Evolutionary conservation across 2,888 invertebrate genomes (phyloP), one percentile per base, ranked within the genome.

Genomic region (Tetranychus piercei): DNA sequence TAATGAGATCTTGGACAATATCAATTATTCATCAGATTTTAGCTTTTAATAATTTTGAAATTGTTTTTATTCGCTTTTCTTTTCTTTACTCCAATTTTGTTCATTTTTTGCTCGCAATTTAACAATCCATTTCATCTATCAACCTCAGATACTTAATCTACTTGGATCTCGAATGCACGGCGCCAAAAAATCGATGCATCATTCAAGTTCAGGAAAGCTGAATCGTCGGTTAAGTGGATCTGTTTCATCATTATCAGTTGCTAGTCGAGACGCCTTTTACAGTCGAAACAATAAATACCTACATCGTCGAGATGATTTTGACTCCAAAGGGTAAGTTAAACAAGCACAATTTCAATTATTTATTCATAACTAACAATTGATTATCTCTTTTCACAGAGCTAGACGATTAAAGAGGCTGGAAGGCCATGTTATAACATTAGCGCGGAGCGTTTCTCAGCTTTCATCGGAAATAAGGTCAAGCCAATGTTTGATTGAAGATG

Each of bases 391-490:
- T 15, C 9, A 55, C 15, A 55, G 55, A 55, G 55, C 55, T 55
- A 9, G 55, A 82, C 86, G 92, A 72, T 92, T 93, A 83, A 91
- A 92, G 82, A 86, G 92, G 6, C 84, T 93, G 78, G 94, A 94
- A 82, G 90, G 91, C 0, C 93, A 93, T 83, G 92, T 93, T 72
- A 92, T 93, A 74, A 93, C 93, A 1, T 83, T 93, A 78, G 93
- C 93, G 0, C 85, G 92, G 76, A 92, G 91, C 72, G 92, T 94
- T 34, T 92, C 93, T 20, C 92, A 93, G 82, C 85, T 94, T 67
- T 92, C 92, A 65, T 91, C 91, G 5, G 93, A 94, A 84, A 90
- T 93, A 89, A 84, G 92, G 77, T 90, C 91, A 1, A 92, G 93
- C 81, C 92, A 91, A 81, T 85, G 91, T 44, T 74, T 77, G 74